Evolutionary conservation across 2,888 invertebrate genomes (phyloP).

Genomic region (Epiblema foenella): DNA sequence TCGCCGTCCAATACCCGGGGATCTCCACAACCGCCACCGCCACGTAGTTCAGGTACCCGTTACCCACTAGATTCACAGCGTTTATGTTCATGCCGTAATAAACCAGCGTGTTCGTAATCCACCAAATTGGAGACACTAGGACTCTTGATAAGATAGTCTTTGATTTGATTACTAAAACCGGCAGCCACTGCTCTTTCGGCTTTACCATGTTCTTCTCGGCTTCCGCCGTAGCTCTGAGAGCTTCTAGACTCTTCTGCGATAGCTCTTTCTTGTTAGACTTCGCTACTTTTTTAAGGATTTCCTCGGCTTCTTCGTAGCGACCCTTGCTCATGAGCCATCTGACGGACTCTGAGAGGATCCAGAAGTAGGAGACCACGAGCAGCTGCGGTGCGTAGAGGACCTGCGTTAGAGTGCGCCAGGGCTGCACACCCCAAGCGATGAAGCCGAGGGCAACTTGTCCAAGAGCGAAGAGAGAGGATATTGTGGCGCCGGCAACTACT

Average conservation of each 20-base stretch:
- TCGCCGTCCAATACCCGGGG: slow-evolving; percentile 88
- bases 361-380: slow-evolving; percentile 87
- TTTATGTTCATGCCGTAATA: slow-evolving; percentile 90
- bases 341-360: slow-evolving; percentile 90
- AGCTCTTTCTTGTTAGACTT: slow-evolving; percentile 85
- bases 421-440: slow-evolving; percentile 88
- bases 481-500: slow-evolving; percentile 89
- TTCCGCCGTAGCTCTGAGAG: slow-evolving; percentile 69
- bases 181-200: slow-evolving; percentile 69
- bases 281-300: slow-evolving; percentile 86
- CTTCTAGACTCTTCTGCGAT: slow-evolving; percentile 81
- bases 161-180: slow-evolving; percentile 64
- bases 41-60: slow-evolving; percentile 88
- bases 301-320: slow-evolving; percentile 86
- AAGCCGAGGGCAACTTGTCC: slow-evolving; percentile 90
- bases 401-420: slow-evolving; percentile 89
- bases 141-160: slow-evolving; percentile 66
- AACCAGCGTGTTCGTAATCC: slow-evolving; percentile 88
- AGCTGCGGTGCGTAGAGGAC: slow-evolving; percentile 90
- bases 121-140: slow-evolving; percentile 84
- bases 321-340: slow-evolving; percentile 91
- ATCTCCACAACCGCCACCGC: slow-evolving; percentile 88
- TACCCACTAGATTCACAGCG: slow-evolving; percentile 87
- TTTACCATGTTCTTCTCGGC: slow-evolving; percentile 63
- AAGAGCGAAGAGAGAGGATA: slow-evolving; percentile 89